Base-by-base conservation (phyloP, 2,888 invertebrate genomes). In the Drosophila infuscata region DNA sequence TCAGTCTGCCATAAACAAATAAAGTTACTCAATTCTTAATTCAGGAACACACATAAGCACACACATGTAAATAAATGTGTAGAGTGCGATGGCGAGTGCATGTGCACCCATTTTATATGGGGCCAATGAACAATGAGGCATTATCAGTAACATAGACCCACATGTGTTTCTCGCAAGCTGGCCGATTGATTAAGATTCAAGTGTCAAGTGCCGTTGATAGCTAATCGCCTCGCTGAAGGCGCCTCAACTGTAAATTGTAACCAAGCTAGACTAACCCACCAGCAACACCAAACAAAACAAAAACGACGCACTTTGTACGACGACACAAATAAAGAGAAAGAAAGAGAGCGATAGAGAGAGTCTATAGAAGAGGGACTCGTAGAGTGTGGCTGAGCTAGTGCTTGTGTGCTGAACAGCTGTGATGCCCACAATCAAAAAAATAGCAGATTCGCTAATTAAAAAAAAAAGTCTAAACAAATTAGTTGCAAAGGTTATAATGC, bases 161-260 rank as follows among this genome's bases (percentile, higher is more conserved):
- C 52, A 80, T 75, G 62, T 62, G 77, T 25, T 49, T 36, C 57
- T 52, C 17, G 25, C 33, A 60, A 54, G 30, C 9, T 61, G 33
- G 32, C 38, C 59, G 53, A 70, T 68, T 80, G 76, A 80, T 80
- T 79, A 79, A 76, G 70, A 80, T 77, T 80, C 64, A 74, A 77
- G 73, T 67, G 73, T 66, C 72, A 80, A 77, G 73, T 70, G 80
- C 64, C 69, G 80, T 56, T 76, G 81, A 78, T 74, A 74, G 88
- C 82, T 83, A 89, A 83, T 81, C 89, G 69, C 60, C 43, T 70
- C 68, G 82, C 60, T 79, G 73, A 70, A 87, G 71, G 58, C 78
- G 82, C 65, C 20, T 66, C 76, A 59, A 81, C 81, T 76, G 66
- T 77, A 69, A 69, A 56, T n/a, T n/a, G n/a, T 38, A 57, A 76